phyloP scores from a whole-genome alignment of 2,888 invertebrate genomes.

The Phrixothrix hirtus region DNA sequence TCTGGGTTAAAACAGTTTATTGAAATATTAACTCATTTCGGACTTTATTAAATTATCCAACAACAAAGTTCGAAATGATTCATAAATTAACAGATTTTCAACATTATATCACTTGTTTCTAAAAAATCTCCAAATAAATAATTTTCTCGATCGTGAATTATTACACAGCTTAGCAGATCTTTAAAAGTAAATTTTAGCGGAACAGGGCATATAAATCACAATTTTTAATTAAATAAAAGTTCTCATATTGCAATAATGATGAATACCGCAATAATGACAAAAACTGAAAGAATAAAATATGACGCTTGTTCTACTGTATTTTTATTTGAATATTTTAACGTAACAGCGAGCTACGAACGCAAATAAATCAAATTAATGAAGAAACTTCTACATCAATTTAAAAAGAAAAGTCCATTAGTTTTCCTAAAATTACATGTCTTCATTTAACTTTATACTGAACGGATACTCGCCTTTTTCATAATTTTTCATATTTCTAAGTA shows the following conservation, averaged over 20 bases:
- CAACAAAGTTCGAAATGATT: no score
- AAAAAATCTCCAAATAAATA: no score
- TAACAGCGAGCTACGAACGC: not conserved
- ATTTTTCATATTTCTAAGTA: not conserved
- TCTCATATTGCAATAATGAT: not conserved
- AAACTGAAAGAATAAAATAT: not conserved
- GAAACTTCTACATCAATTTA: constrained; percentile 7
- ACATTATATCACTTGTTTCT: no score
- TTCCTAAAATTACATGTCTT: constrained; percentile 7
- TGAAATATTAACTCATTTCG: no score
- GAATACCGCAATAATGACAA: not conserved
- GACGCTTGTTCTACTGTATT: not conserved
- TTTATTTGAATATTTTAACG: not conserved
- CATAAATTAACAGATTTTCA: no score
- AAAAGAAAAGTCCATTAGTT: constrained; percentile 8
- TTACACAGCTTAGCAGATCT: no score
- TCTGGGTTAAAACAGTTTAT: no score
- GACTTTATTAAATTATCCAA: no score
- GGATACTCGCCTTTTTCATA: not conserved
- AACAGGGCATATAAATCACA: no score
- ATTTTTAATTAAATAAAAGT: no score
- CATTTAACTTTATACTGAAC: constrained; percentile 3
- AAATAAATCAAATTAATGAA: constrained; percentile 12
- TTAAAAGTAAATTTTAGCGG: no score
- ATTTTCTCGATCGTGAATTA: no score